Evolutionary conservation across 30 jellyfish, hydroid and myxozoan genomes (phyloP).

Genomic region (Cassiopea andromeda): DNA sequence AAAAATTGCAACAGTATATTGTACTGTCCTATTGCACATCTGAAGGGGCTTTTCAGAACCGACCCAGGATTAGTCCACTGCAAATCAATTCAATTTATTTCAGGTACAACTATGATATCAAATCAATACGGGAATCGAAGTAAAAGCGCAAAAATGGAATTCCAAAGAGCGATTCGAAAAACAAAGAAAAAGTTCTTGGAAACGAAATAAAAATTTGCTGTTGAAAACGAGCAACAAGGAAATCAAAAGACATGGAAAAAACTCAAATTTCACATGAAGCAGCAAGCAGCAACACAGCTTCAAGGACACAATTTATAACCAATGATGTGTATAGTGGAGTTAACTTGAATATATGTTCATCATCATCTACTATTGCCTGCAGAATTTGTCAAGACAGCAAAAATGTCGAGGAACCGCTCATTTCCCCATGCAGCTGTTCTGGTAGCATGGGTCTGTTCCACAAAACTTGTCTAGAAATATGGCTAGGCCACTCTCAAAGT

Average conservation of each 20-base stretch:
- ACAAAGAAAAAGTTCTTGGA: not conserved
- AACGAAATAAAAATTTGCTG: not conserved
- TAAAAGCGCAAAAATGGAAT: not conserved
- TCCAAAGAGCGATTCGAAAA: conserved; percentile 14
- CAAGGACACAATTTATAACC: not conserved
- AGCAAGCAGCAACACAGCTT: not conserved
- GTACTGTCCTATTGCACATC: too few relatives aligned
- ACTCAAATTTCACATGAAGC: not conserved
- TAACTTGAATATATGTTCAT: conserved; percentile 36
- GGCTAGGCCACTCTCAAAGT: conserved; percentile 88
- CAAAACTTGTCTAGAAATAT: conserved; percentile 79
- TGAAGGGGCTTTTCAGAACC: too few relatives aligned
- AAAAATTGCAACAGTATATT: too few relatives aligned
- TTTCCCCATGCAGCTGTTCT: conserved; percentile 84
- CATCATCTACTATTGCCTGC: conserved; percentile 63
- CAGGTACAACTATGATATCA: not conserved
- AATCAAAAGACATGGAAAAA: not conserved
- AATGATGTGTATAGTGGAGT: conserved; percentile 44
- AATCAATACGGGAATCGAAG: not conserved
- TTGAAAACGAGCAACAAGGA: not conserved
- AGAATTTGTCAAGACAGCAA: conserved; percentile 88
- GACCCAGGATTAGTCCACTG: too few relatives aligned
- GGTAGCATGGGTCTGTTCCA: conserved; percentile 91
- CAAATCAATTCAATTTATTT: too few relatives aligned
- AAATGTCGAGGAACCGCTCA: conserved; percentile 45